Evolutionary conservation across 2,888 invertebrate species (phyloP).

Genomic region (Entomobrya proxima): DNA sequence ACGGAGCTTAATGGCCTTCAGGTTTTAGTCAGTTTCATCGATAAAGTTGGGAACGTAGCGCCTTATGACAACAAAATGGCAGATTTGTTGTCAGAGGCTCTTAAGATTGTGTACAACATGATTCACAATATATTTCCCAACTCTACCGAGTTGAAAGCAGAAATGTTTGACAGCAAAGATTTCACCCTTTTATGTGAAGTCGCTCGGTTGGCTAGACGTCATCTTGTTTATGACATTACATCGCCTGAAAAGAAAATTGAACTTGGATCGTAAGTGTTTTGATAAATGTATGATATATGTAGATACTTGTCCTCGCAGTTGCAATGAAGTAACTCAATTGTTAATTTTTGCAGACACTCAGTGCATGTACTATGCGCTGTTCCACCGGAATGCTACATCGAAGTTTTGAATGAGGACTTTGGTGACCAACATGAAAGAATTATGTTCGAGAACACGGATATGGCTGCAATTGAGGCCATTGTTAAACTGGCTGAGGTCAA

Average conservation of each 20-base stretch:
- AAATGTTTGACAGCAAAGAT: conserved; percentile 19
- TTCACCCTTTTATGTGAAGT: conserved; percentile 49
- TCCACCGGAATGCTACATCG: conserved; percentile 85
- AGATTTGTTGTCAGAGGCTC: conserved; percentile 84
- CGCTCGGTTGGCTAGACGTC: conserved; percentile 51
- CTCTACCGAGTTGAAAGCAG: conserved; percentile 4
- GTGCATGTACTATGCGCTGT: conserved; percentile 90
- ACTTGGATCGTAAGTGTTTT: conserved; percentile 82
- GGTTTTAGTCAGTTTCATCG: conserved; percentile 83
- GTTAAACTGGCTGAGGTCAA: conserved; percentile 84
- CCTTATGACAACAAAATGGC: conserved; percentile 80
- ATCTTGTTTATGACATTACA: conserved; percentile 81
- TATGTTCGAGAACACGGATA: conserved; percentile 82
- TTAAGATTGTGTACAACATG: conserved; percentile 88
- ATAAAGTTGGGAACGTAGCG: conserved; percentile 80
- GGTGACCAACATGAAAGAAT: not conserved
- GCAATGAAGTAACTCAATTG: not conserved
- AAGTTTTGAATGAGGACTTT: conserved; percentile 80
- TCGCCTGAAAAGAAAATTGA: not conserved
- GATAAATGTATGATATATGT: not conserved
- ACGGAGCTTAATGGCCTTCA: conserved; percentile 84
- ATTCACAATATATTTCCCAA: conserved; percentile 66
- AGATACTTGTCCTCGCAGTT: not conserved
- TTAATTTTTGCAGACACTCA: conserved; percentile 82
- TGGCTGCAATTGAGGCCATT: conserved; percentile 86